Base-by-base conservation (phyloP, 2,888 invertebrate species). In the Epistrophella euchroma region DNA sequence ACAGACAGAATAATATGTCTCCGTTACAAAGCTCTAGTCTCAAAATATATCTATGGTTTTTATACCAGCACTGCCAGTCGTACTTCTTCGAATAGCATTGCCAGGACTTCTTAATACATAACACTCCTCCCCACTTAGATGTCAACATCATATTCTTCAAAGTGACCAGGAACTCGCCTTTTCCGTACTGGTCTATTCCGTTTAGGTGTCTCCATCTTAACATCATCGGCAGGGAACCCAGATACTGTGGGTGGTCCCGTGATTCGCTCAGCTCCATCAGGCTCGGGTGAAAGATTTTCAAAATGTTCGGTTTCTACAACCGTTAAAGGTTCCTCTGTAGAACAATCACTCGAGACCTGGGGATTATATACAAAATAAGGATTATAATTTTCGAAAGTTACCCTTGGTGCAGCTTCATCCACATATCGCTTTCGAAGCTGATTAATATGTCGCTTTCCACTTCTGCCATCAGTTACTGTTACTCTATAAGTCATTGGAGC, bases 401-500 rank as follows among this genome's bases (percentile, higher is more conserved):
- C 52, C 52, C 17, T 52, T 52, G 52, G 28, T 7, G 25, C 52
- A 4, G 13, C 5, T 28, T 52, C 28, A 28, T 52, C 52, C 25
- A 6, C 19, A 28, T 52, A 25, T 2, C 25, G 52, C 52, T 28
- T 52, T 22, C 50, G 50, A 9, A 50, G 11, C 22, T 50, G 50
- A 11, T 22, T 19, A 0, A 22, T 22, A 22, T 50, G 35, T 7
- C 35, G 35, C 7, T 35, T 35, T 2, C 19, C 47, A 7, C 47
- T 47, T 35, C 35, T 35, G 9, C 35, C 35, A 35, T 35, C 35
- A 35, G 9, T 19, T 13, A 47, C 47, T 19, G 4, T 2, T 15
- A 52, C 52, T 25, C 52, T 3, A 25, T 52, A 52, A 3, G 52
- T 52, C 52, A 52, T 25, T 52, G 52, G 52, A 52, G 52, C 52